These are phyloP conservation scores for Chironex yamaguchii DNA, from an alignment of 30 jellyfish, hydroid and myxozoan genomes.

Conservation along the genomic window DNA sequence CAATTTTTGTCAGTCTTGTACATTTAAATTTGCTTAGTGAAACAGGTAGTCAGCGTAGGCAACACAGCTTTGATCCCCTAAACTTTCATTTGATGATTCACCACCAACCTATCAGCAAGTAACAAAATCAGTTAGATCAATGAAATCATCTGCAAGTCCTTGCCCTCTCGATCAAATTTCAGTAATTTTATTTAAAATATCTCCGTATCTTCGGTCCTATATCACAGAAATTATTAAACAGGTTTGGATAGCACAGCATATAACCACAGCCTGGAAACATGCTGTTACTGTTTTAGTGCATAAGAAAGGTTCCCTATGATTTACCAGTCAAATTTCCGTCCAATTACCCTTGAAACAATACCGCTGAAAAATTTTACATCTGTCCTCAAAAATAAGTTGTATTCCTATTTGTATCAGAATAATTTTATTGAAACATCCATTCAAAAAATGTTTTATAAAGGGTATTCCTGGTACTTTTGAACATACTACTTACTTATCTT, in stretches of 20 bases:
- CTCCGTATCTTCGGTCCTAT: slow-evolving; percentile 39
- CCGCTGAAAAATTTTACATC: not conserved
- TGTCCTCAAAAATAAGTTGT: not conserved
- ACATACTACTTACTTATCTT: too few relatives aligned
- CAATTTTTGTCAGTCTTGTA: too few relatives aligned
- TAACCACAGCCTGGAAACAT: not conserved
- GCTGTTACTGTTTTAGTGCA: not conserved
- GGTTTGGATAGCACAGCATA: not conserved
- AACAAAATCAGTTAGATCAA: too few relatives aligned
- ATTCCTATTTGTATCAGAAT: too few relatives aligned
- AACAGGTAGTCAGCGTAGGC: too few relatives aligned
- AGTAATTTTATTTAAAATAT: slow-evolving; percentile 7
- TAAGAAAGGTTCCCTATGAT: not conserved
- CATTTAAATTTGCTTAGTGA: too few relatives aligned
- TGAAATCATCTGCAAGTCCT: slow-evolving; percentile 5
- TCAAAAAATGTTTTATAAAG: too few relatives aligned
- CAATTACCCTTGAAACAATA: not conserved
- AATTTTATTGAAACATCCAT: too few relatives aligned
- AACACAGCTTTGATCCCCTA: too few relatives aligned
- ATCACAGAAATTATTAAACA: not conserved
- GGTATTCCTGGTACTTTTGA: too few relatives aligned
- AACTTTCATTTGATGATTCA: too few relatives aligned
- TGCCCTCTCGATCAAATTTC: slow-evolving; percentile 37
- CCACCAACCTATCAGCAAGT: too few relatives aligned
- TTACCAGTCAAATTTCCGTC: not conserved